Evolutionary conservation across 2,888 invertebrate species (phyloP).

Genomic region (Caradrina kadenii): DNA sequence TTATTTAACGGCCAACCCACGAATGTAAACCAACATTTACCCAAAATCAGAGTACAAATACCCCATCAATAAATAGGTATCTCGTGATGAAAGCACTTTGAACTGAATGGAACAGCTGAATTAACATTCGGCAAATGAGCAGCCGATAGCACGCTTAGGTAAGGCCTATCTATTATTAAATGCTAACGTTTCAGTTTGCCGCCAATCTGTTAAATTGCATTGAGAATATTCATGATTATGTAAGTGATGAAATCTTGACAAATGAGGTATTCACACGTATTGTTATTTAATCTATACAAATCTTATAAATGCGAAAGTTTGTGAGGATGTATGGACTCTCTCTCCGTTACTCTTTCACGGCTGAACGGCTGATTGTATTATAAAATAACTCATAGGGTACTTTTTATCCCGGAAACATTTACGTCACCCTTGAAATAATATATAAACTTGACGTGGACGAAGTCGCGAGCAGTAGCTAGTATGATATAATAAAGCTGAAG

Average conservation of each 20-base stretch:
- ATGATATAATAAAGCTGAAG: too few relatives aligned
- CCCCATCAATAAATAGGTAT: constrained; percentile 10
- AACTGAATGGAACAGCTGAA: constrained; percentile 27
- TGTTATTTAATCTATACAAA: too few relatives aligned
- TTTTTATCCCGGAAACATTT: too few relatives aligned
- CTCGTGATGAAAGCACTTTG: constrained; percentile 4
- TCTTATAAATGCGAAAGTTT: too few relatives aligned
- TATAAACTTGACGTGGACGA: too few relatives aligned
- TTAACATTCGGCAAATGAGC: constrained; percentile 34
- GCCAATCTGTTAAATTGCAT: constrained; percentile 14
- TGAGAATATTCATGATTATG: constrained; percentile 10
- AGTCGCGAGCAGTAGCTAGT: too few relatives aligned
- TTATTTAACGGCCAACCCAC: neutral
- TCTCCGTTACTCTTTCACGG: too few relatives aligned
- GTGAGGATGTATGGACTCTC: too few relatives aligned
- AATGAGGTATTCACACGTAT: too few relatives aligned
- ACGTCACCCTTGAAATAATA: too few relatives aligned
- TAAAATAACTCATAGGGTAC: too few relatives aligned
- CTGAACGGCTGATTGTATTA: too few relatives aligned
- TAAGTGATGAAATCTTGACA: neutral
- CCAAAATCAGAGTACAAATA: constrained; percentile 7
- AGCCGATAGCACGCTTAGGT: constrained; percentile 21
- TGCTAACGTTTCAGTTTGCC: constrained; percentile 19
- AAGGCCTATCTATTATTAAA: constrained; percentile 8
- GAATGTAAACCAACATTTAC: neutral